Base-by-base conservation (phyloP, 1,140 invertebrate genomes). In the Ectropis grisescens region DNA sequence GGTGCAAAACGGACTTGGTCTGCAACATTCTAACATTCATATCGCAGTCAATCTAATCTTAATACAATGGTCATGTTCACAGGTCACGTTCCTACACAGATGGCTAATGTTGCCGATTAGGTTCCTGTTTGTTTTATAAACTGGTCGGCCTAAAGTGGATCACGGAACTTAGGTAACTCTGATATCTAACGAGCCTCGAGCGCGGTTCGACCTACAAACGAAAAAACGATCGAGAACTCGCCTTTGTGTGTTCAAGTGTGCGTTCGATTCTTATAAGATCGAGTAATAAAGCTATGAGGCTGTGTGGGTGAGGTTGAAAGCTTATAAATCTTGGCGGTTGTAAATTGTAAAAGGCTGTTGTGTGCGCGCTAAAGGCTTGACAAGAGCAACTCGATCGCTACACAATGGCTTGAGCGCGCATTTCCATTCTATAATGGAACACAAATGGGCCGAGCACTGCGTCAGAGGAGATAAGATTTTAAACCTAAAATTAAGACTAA, bases 301-400 rank as follows among this genome's bases (percentile, higher is more conserved):
- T 54, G 58, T 70, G 56, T 60, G 69, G 45, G 61, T 72, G 59
- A 58, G 52, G 45, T 65, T 64, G 50, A 66, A 66, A 61, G 59
- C 57, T 64, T 67, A 69, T 74, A 67, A 74, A 74, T 71, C 61
- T 64, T 48, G 26, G 41, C 41, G 26, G 38, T 33, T 34, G 50
- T 47, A 40, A 51, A 47, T n/a, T n/a, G n/a, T n/a, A n/a, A n/a
- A n/a, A 41, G 44, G 47, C 33, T 53, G 28, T 19, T 49, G 41
- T 49, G 51, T 39, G 47, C 36, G 50, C 44, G 41, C 39, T 36
- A 33, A 46, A 44, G 62, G 61, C 65, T 37, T 47, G 45, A 47
- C 45, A 47, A 47, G 54, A 57, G 49, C 41, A 36, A 57, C 48
- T 53, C 52, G 54, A 62, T 48, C 53, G 44, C 48, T 35, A 51